These are phyloP conservation scores for Thymelicus acteon DNA, from an alignment of 2,888 invertebrate species.

Conservation along the genomic window DNA sequence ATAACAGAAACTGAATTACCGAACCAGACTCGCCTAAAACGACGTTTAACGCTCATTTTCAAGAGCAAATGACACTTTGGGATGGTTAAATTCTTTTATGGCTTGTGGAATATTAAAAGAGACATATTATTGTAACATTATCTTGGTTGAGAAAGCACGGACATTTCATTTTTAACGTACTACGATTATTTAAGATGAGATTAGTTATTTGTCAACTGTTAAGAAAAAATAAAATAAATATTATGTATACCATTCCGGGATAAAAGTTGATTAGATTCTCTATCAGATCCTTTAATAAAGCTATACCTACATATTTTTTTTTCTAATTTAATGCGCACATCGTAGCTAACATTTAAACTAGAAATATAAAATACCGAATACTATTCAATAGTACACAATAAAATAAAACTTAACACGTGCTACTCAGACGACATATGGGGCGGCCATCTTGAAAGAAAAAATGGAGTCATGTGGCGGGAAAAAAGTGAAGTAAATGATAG, in stretches of 20 bases:
- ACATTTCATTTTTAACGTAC: no score
- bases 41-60: constrained; percentile 42
- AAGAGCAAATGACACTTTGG: constrained; percentile 22
- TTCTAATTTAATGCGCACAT: no score
- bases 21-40: constrained; percentile 41
- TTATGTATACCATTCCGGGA: no score
- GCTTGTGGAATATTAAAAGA: constrained; percentile 1
- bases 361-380: neutral
- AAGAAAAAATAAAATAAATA: no score
- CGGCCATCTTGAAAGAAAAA: constrained; percentile 67
- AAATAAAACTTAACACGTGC: constrained; percentile 62
- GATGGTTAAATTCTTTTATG: constrained; percentile 6
- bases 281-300: no score
- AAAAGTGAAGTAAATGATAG: constrained; percentile 68
- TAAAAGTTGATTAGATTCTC: no score
- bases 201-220: no score
- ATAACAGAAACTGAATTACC: constrained; percentile 36
- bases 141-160: no score
- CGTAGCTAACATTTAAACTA: no score
- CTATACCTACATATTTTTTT: no score
- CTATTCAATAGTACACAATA: constrained; percentile 24
- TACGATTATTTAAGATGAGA: no score
- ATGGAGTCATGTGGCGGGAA: constrained; percentile 74
- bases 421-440: constrained; percentile 66
- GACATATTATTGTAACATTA: no score